Evolutionary conservation across 2,797 vertebrate genomes (phyloP).

Genomic region (Gastrophryne carolinensis): DNA sequence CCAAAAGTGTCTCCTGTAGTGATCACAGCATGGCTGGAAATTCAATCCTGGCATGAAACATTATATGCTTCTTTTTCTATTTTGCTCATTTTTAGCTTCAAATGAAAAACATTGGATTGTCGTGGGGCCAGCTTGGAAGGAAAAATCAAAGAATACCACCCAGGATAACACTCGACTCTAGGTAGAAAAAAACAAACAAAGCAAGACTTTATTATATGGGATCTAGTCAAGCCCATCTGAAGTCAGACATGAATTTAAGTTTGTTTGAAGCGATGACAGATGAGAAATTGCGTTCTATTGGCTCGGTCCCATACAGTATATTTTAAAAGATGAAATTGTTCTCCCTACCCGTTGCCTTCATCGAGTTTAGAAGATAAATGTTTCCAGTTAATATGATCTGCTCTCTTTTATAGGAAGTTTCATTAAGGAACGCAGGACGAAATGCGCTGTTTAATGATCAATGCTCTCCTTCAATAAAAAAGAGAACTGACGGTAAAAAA

Average conservation of each 20-base stretch:
- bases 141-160: conserved; percentile 14
- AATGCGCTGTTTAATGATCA: background rate
- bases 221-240: conserved; percentile 28
- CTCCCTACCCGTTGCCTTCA: background rate
- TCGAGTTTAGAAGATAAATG: background rate
- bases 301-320: background rate
- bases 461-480: background rate
- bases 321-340: conserved; percentile 16
- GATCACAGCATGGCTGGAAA: conserved; percentile 25
- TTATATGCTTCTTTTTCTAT: conserved; percentile 12
- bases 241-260: conserved; percentile 12
- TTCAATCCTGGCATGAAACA: conserved; percentile 18
- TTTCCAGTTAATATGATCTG: conserved; percentile 24
- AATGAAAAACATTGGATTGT: conserved; percentile 34
- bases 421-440: background rate
- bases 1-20: conserved; percentile 8
- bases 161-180: background rate
- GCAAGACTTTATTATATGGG: conserved; percentile 15
- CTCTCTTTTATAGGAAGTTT: background rate
- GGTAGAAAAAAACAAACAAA: conserved; percentile 8
- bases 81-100: conserved; percentile 38
- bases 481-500: background rate
- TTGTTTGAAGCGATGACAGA: conserved; percentile 38
- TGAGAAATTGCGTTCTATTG: conserved; percentile 28
- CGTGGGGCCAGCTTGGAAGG: conserved; percentile 23